These are phyloP conservation scores for Oopsacas minuta DNA, from an alignment of 37 sponge, comb jelly and placozoan species.

Conservation along the genomic window DNA sequence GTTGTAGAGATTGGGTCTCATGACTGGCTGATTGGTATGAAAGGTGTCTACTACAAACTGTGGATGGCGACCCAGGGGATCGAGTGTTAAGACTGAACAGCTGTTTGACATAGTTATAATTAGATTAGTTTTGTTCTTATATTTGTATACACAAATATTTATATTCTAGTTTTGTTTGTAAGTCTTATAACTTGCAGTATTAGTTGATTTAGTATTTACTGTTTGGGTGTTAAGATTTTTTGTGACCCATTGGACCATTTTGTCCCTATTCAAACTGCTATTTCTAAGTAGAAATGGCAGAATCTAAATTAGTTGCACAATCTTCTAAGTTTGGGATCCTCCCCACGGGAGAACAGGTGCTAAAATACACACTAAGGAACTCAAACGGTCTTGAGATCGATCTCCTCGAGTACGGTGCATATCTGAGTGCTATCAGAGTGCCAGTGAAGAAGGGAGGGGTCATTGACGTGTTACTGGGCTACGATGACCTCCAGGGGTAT, in stretches of 20 bases:
- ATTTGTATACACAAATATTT: too few species aligned
- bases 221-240: too few species aligned
- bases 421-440: background rate
- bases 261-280: too few species aligned
- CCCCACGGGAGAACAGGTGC: background rate
- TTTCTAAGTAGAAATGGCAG: too few species aligned
- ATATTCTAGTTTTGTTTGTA: background rate
- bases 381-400: background rate
- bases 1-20: conserved; percentile 21
- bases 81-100: background rate
- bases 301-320: background rate
- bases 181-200: too few species aligned
- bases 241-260: too few species aligned
- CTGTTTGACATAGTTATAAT: too few species aligned
- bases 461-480: background rate
- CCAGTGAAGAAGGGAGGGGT: background rate
- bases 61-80: background rate
- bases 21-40: background rate
- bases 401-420: background rate
- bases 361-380: background rate
- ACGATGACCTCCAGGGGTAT: background rate
- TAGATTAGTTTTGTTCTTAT: too few species aligned
- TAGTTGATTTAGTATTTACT: too few species aligned
- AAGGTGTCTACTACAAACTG: conserved; percentile 22
- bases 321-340: background rate